Conservation (phyloP, 2,797 vertebrate species). For the Phylloscopus collybita region DNA sequence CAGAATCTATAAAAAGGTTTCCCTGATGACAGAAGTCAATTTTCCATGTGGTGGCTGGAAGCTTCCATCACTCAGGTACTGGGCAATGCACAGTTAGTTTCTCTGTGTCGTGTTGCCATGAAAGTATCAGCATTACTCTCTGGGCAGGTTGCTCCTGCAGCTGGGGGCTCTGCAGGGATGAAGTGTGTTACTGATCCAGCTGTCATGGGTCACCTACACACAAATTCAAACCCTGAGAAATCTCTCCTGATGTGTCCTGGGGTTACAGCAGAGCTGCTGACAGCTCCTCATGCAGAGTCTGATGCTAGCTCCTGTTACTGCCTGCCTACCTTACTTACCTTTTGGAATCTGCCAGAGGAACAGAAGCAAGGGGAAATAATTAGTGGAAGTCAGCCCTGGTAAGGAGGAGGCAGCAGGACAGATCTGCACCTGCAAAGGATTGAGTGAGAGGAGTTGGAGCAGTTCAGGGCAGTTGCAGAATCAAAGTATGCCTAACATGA, state of each 20-base stretch:
- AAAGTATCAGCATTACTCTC: neutral
- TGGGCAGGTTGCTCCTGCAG: neutral
- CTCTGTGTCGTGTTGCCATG: neutral
- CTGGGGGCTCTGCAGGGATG: neutral
- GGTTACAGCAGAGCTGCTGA: neutral
- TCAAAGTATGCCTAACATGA: neutral
- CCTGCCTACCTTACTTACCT: neutral
- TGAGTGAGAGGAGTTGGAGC: neutral
- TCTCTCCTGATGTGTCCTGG: neutral
- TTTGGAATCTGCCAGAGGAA: neutral
- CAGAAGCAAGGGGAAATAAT: neutral
- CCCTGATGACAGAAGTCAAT: neutral
- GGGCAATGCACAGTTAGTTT: neutral
- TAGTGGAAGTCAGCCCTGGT: neutral
- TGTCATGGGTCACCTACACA: neutral
- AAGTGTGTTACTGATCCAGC: neutral
- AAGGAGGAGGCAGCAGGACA: neutral
- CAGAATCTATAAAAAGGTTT: neutral
- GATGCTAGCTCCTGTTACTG: neutral
- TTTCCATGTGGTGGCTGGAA: neutral
- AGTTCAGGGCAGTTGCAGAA: neutral
- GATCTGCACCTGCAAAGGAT: neutral
- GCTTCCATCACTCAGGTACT: neutral
- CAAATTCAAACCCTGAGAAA: neutral
- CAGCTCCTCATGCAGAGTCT: neutral